Evolutionary conservation across 2,888 invertebrate genomes (phyloP).

Genomic region (Drosophila ochracea): DNA sequence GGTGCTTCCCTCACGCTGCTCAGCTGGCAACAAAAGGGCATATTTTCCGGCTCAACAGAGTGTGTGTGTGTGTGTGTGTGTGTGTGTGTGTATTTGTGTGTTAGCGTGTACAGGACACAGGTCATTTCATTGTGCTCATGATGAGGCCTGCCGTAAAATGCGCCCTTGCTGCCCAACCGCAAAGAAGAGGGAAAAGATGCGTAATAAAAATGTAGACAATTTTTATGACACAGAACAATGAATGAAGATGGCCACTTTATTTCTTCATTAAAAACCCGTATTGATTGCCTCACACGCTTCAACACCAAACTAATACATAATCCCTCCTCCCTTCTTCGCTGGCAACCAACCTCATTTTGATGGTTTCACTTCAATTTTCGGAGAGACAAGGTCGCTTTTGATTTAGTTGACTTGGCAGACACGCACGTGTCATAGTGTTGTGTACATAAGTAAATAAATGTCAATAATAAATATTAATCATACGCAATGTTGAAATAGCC

Average conservation of each 20-base stretch:
- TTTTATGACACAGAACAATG: constrained; percentile 68
- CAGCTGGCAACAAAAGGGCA: constrained; percentile 66
- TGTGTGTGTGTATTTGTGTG: background rate
- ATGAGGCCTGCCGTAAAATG: constrained; percentile 48
- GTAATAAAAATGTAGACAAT: constrained; percentile 79
- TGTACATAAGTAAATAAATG: constrained; percentile 10
- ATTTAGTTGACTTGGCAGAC: constrained; percentile 35
- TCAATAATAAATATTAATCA: constrained; percentile 29
- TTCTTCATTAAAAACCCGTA: constrained; percentile 79
- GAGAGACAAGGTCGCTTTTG: constrained; percentile 4
- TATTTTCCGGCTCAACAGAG: constrained; percentile 73
- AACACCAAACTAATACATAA: background rate
- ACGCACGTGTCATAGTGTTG: background rate
- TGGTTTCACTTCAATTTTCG: constrained; percentile 31
- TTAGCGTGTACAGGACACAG: constrained; percentile 37
- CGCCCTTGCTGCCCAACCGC: constrained; percentile 6
- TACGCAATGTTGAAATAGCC: background rate
- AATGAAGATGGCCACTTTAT: constrained; percentile 75
- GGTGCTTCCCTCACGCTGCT: constrained; percentile 9
- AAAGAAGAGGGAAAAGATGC: constrained; percentile 24
- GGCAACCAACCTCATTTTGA: background rate
- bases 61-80: constrained; percentile 1
- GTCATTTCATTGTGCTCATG: constrained; percentile 64
- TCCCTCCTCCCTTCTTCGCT: background rate
- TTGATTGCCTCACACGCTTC: constrained; percentile 57